Evolutionary conservation across 2,888 invertebrate species (phyloP).

Genomic region (Allophyes oxyacanthae): DNA sequence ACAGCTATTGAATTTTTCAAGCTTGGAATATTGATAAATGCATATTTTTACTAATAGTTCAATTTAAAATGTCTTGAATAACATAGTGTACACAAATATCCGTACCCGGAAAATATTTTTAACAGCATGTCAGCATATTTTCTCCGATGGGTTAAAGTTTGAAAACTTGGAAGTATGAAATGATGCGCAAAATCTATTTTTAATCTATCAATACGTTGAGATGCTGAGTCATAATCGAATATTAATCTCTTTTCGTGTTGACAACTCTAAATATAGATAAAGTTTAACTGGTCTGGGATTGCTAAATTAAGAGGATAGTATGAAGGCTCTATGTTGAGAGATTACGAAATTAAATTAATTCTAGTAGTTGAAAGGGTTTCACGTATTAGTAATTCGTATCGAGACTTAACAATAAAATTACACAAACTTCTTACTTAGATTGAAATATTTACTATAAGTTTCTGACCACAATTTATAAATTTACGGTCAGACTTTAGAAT

Average conservation of each 20-base stretch:
- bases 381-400: neutral
- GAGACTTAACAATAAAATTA: neutral
- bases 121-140: constrained; percentile 22
- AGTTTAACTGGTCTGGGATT: constrained; percentile 17
- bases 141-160: constrained; percentile 28
- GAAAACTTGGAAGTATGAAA: constrained; percentile 26
- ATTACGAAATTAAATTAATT: constrained; percentile 22
- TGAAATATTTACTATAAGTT: too few relatives aligned
- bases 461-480: too few relatives aligned
- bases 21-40: too few relatives aligned
- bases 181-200: constrained; percentile 53
- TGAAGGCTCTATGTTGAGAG: neutral
- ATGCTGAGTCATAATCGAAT: constrained; percentile 46
- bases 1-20: too few relatives aligned
- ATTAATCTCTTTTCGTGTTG: constrained; percentile 38
- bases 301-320: neutral
- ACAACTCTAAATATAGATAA: constrained; percentile 29
- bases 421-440: too few relatives aligned
- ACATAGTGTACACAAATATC: too few relatives aligned
- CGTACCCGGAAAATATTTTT: constrained; percentile 1
- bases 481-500: too few relatives aligned
- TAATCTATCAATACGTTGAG: constrained; percentile 38
- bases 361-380: constrained; percentile 14
- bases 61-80: too few relatives aligned
- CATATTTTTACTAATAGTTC: too few relatives aligned